Evolutionary conservation across 2,113 vertebrate genomes (phyloP), one percentile per base, ranked within the genome.

Genomic region (Ptyas mucosa): DNA sequence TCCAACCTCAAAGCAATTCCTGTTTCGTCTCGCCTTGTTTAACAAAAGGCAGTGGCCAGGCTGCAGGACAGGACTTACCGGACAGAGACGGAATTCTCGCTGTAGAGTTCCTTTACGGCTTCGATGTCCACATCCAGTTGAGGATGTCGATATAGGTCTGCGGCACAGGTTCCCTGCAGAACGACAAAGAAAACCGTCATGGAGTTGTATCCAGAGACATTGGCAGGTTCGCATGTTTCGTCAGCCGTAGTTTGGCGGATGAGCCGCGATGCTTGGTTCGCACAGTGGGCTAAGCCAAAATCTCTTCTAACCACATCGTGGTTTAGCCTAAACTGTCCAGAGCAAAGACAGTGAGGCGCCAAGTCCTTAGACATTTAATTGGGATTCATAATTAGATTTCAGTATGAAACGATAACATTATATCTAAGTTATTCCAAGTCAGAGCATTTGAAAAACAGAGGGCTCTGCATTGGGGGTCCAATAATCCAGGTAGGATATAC

Each of bases 71-170:
- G 15, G 26, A 90, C 97, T 91, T 97, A 99, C 99, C 99, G 99
- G 97, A 99, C 97, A 21, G 98, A 99, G 92, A 99, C 98, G 52
- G 99, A 98, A 96, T 98, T 99, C 96, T 99, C 99, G 1, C 98
- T 99, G 98, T 99, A 99, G 97, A 99, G 98, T 97, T 99, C 99
- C 97, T 99, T 99, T 96, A 99, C 99, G 0, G 99, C 99, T 96
- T 99, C 99, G 8, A 99, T 99, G 96, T 99, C 99, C 64, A 99
- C 99, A 61, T 99, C 99, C 94, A 99, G 98, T 96, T 99, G 99
- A 0, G 99, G 99, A 96, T 99, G 99, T 43, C 99, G 98, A 95
- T 99, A 99, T 87, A 99, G 98, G 97, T 99, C 99, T 85, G 99
- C 99, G 3, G 99, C 99, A 94, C 99, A 99, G 97, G 98, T 99